phyloP scores from a whole-genome alignment of 2,797 vertebrate genomes.

The Pelochelys cantorii region DNA sequence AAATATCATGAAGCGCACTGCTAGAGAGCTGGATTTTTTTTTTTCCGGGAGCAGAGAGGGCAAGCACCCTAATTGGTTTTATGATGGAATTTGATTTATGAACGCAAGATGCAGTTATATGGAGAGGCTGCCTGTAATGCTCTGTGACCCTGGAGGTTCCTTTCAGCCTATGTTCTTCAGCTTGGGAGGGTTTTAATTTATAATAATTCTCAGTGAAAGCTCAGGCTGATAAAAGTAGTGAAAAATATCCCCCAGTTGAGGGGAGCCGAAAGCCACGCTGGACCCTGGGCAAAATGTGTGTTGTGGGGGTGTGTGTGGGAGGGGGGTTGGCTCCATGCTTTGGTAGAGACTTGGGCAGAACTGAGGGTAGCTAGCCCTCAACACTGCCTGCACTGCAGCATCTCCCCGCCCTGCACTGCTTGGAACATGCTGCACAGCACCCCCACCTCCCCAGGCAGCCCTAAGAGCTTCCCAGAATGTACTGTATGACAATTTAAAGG shows the following conservation, averaged over 20 bases:
- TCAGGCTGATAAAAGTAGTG: background rate
- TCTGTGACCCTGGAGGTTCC: background rate
- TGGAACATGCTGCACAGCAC: too few relatives aligned
- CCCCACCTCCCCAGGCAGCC: too few relatives aligned
- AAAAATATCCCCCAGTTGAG: background rate
- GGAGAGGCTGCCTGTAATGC: background rate
- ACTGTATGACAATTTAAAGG: too few relatives aligned
- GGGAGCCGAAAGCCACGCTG: too few relatives aligned
- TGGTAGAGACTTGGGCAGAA: too few relatives aligned
- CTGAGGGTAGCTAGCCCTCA: too few relatives aligned
- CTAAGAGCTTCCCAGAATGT: too few relatives aligned
- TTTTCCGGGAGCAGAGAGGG: background rate
- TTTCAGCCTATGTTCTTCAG: background rate
- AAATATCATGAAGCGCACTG: background rate
- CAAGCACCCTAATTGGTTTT: background rate
- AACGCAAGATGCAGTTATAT: background rate
- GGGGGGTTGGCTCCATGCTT: too few relatives aligned
- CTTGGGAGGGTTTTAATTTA: background rate
- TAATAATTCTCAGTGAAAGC: background rate
- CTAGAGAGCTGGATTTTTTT: background rate
- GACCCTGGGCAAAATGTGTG: too few relatives aligned
- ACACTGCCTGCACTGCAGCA: too few relatives aligned
- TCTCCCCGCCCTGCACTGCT: too few relatives aligned
- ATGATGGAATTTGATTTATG: background rate
- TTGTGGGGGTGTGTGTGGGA: too few relatives aligned